These are phyloP conservation scores for Abrostola triplasia DNA, from an alignment of 2,888 invertebrate genomes.

Conservation along the genomic window DNA sequence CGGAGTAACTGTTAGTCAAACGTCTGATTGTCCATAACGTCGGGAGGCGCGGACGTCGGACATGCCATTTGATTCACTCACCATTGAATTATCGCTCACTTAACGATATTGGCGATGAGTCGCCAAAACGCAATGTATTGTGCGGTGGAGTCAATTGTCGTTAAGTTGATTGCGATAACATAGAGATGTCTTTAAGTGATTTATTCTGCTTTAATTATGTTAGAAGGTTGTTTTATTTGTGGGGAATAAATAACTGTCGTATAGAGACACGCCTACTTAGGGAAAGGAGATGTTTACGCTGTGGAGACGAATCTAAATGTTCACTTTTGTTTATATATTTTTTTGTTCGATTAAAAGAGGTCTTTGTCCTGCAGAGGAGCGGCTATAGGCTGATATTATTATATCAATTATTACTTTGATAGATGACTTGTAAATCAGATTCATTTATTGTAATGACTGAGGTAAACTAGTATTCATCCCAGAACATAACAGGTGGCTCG, in stretches of 20 bases:
- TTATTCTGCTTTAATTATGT: constrained; percentile 37
- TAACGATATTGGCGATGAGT: constrained; percentile 53
- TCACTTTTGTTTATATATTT: background rate
- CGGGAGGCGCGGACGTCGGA: constrained; percentile 10
- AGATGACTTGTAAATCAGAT: background rate
- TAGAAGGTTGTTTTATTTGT: constrained; percentile 24
- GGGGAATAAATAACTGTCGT: constrained; percentile 8
- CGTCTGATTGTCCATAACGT: constrained; percentile 3
- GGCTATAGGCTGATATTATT: no score
- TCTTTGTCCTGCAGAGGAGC: no score
- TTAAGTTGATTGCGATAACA: constrained; percentile 37
- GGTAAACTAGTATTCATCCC: background rate
- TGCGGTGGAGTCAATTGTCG: constrained; percentile 39
- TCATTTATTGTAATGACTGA: background rate
- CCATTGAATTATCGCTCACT: constrained; percentile 42
- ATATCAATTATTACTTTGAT: background rate
- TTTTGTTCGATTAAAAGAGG: no score
- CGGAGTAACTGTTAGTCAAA: constrained; percentile 11
- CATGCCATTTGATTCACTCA: constrained; percentile 33
- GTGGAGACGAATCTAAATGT: background rate
- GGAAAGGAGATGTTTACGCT: background rate
- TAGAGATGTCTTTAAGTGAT: constrained; percentile 28
- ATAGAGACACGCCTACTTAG: constrained; percentile 5
- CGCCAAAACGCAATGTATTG: constrained; percentile 45
- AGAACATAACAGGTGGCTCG: background rate